Percentiles rank a stretch among this genome's conserved stretches.
phyloP scores from a whole-genome alignment of 2,113 vertebrate species.

The Ageneiosus marmoratus region DNA sequence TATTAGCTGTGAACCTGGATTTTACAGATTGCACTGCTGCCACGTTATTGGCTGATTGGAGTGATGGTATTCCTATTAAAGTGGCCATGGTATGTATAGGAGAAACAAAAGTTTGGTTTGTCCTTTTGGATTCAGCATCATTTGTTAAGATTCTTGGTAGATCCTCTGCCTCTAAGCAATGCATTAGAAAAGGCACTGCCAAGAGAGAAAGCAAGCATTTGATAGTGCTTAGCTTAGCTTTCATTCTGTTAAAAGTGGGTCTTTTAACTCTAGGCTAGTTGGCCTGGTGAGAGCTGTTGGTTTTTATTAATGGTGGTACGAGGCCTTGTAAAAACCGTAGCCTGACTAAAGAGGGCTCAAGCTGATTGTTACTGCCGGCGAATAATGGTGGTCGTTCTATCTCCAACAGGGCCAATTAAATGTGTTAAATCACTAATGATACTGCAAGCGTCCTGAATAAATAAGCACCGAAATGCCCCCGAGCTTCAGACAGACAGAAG shows the following conservation, averaged over 20 bases:
- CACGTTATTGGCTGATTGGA: not conserved
- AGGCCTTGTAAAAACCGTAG: slow-evolving; percentile 35
- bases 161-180: slow-evolving; percentile 22
- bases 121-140: slow-evolving; percentile 23
- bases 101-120: slow-evolving; percentile 13
- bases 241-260: not conserved
- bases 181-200: slow-evolving; percentile 38
- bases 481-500: slow-evolving; percentile 33
- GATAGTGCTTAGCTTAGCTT: not conserved
- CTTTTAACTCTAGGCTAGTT: slow-evolving; percentile 14
- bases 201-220: slow-evolving; percentile 6
- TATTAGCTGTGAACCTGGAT: not conserved
- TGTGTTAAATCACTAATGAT: slow-evolving; percentile 59
- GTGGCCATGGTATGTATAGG: not conserved
- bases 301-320: slow-evolving; percentile 45
- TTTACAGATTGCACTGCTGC: not conserved
- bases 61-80: not conserved
- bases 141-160: slow-evolving; percentile 34
- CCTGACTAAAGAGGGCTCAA: slow-evolving; percentile 35
- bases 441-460: slow-evolving; percentile 67
- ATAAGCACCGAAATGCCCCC: slow-evolving; percentile 59
- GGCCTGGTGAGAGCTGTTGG: slow-evolving; percentile 14
- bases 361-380: slow-evolving; percentile 49
- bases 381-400: slow-evolving; percentile 44
- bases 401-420: slow-evolving; percentile 57